Percentiles rank a stretch among this genome's conserved stretches.
These are phyloP conservation scores for Clarias batrachus DNA, from an alignment of 2,113 vertebrate species.

Conservation along the genomic window DNA sequence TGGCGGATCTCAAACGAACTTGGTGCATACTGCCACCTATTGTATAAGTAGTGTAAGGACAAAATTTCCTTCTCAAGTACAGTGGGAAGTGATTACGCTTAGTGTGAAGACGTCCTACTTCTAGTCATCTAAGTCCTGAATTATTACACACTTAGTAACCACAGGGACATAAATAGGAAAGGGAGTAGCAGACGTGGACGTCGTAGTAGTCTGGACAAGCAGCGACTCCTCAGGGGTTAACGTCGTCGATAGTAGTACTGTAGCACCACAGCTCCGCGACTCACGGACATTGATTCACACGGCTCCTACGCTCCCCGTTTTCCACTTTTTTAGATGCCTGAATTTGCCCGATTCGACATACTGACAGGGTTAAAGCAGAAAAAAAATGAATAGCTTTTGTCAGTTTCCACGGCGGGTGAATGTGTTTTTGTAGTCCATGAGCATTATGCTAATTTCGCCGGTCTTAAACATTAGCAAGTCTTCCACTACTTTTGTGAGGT, in stretches of 20 bases:
- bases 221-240: not conserved
- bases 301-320: constrained; percentile 5
- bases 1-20: no score
- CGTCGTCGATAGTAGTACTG: not conserved
- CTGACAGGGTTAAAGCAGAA: not conserved
- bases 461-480: not conserved
- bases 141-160: not conserved
- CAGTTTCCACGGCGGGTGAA: not conserved
- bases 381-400: constrained; percentile 8
- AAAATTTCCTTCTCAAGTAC: no score
- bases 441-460: constrained; percentile 23
- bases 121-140: not conserved
- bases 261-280: not conserved
- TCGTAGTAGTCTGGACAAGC: not conserved
- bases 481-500: constrained; percentile 18
- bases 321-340: constrained; percentile 5
- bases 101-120: no score
- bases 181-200: no score
- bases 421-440: constrained; percentile 27
- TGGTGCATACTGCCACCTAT: no score
- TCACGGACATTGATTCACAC: not conserved
- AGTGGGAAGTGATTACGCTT: no score
- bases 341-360: constrained; percentile 12
- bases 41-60: no score
- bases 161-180: not conserved